Conservation (phyloP, 2,797 vertebrate species). For the Heterohyrax brucei region DNA sequence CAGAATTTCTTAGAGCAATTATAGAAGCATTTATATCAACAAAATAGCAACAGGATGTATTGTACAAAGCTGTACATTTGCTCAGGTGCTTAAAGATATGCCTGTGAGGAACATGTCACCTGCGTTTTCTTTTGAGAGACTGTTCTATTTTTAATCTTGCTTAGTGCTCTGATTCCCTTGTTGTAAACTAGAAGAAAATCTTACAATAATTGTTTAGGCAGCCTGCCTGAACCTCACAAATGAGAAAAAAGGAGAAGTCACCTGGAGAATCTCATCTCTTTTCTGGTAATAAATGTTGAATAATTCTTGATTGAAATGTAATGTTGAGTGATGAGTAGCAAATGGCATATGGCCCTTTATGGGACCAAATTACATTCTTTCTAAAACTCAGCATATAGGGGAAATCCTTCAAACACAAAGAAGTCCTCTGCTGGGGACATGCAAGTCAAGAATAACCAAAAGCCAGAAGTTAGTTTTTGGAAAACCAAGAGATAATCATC, state of each 20-base stretch:
- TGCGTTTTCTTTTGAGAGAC: conserved; percentile 48
- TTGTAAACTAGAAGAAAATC: conserved; percentile 43
- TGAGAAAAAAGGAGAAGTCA: conserved; percentile 17
- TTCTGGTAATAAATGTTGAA: conserved; percentile 72
- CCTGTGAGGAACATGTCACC: not conserved
- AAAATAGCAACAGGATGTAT: not conserved
- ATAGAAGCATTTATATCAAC: conserved; percentile 35
- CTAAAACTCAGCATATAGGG: conserved; percentile 32
- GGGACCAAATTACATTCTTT: conserved; percentile 36
- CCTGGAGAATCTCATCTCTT: conserved; percentile 60
- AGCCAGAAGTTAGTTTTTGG: not conserved
- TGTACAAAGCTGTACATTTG: not conserved
- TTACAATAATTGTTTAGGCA: conserved; percentile 27
- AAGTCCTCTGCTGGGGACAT: not conserved
- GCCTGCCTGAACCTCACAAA: conserved; percentile 58
- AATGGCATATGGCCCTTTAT: conserved; percentile 12
- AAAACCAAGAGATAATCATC: not conserved
- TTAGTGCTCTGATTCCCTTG: conserved; percentile 7
- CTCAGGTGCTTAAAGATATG: not conserved
- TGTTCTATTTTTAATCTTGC: conserved; percentile 56
- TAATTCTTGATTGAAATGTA: conserved; percentile 79
- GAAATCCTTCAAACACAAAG: conserved; percentile 18
- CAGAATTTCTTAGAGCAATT: conserved; percentile 57
- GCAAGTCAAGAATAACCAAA: conserved; percentile 32
- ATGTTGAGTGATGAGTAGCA: conserved; percentile 67